Conservation (phyloP, 2,888 invertebrate species). For the Axea sp. region DNA sequence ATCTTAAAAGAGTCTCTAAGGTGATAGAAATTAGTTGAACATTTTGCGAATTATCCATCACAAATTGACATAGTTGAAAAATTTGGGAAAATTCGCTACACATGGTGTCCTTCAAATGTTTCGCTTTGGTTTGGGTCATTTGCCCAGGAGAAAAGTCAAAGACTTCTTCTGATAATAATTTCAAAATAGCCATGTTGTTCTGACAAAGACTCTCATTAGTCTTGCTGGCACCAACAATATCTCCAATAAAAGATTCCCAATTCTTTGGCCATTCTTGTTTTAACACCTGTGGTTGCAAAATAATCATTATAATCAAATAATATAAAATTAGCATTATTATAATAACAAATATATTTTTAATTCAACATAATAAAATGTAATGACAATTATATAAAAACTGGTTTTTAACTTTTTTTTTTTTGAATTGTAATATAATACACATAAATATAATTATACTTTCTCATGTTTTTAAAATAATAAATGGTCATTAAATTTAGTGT, state of each 20-base stretch:
- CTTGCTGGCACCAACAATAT: slow-evolving; percentile 99
- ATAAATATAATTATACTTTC: too few species aligned
- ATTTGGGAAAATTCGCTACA: slow-evolving; percentile 99
- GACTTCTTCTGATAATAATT: slow-evolving; percentile 98
- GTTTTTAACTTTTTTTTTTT: too few species aligned
- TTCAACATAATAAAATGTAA: too few species aligned
- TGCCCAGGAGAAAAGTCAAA: slow-evolving; percentile 99
- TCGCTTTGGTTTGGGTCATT: slow-evolving; percentile 99
- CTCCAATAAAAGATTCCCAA: slow-evolving; percentile 99
- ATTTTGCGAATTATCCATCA: slow-evolving; percentile 98
- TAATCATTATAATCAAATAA: too few species aligned
- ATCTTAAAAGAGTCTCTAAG: slow-evolving; percentile 95
- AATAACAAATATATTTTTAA: too few species aligned
- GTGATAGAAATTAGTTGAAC: slow-evolving; percentile 97
- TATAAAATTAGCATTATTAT: too few species aligned
- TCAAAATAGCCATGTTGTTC: slow-evolving; percentile 99
- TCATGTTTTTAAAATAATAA: too few species aligned
- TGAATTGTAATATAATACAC: too few species aligned
- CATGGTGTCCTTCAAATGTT: slow-evolving; percentile 99
- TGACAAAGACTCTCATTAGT: slow-evolving; percentile 99
- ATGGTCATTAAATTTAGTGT: too few species aligned
- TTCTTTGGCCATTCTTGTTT: slow-evolving; percentile 99
- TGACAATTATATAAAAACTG: too few species aligned
- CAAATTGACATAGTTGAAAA: slow-evolving; percentile 98
- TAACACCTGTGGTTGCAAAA: too few species aligned